These are phyloP conservation scores for Patella ulyssiponensis DNA, from an alignment of 2,888 invertebrate genomes.

Conservation along the genomic window DNA sequence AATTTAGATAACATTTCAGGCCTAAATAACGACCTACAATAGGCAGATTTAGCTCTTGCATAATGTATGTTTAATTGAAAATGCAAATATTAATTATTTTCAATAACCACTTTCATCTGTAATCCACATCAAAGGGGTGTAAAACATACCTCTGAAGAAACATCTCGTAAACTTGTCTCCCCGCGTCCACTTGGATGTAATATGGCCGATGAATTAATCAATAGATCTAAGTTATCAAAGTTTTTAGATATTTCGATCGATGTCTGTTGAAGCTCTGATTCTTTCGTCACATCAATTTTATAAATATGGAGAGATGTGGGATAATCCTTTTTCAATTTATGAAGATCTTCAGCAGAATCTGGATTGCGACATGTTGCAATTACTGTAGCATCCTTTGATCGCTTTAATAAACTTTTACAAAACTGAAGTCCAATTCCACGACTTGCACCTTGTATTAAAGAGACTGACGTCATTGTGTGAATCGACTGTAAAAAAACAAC, in stretches of 20 bases:
- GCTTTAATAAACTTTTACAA: conserved; percentile 48
- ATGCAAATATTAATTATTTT: too few relatives aligned
- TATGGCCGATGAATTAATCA: conserved; percentile 60
- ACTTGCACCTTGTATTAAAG: conserved; percentile 57
- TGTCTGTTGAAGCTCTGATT: conserved; percentile 44
- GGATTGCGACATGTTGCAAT: conserved; percentile 60
- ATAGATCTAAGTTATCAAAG: conserved; percentile 55
- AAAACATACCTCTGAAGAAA: conserved; percentile 45
- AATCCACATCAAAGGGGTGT: too few relatives aligned
- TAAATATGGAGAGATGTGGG: conserved; percentile 41
- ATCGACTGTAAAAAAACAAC: too few relatives aligned
- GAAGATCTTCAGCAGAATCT: conserved; percentile 42
- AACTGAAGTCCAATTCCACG: conserved; percentile 62
- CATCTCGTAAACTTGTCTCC: conserved; percentile 60
- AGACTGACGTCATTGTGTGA: conserved; percentile 25
- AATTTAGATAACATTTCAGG: too few relatives aligned
- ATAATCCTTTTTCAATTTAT: conserved; percentile 35
- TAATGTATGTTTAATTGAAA: too few relatives aligned
- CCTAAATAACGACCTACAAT: too few relatives aligned
- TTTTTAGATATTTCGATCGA: conserved; percentile 39
- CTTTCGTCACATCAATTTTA: conserved; percentile 50
- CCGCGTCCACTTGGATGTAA: conserved; percentile 60
- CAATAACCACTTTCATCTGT: too few relatives aligned
- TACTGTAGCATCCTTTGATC: conserved; percentile 40
- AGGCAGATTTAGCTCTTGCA: too few relatives aligned